Evolutionary conservation across 1,140 invertebrate genomes (phyloP).

Genomic region (Papilio polyxenes): DNA sequence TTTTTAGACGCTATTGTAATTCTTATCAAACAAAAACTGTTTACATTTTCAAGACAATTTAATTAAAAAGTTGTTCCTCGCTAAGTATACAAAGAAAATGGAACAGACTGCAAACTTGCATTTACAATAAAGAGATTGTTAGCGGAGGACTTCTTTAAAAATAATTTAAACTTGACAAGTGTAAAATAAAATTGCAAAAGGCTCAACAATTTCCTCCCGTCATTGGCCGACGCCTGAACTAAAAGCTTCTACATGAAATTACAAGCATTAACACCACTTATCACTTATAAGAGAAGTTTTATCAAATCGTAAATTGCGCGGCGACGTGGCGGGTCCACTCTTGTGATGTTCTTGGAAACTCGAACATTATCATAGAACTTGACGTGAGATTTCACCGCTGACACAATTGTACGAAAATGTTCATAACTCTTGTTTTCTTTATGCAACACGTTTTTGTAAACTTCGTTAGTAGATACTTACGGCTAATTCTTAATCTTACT

Average conservation of each 20-base stretch:
- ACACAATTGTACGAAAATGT: no score
- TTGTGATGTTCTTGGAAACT: neutral
- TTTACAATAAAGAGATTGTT: conserved; percentile 4
- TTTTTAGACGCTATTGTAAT: neutral
- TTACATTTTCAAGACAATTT: neutral
- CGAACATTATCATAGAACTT: neutral
- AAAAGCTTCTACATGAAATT: conserved; percentile 52
- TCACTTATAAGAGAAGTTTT: conserved; percentile 55
- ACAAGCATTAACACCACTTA: conserved; percentile 49
- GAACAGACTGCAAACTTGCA: neutral
- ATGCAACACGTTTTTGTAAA: no score
- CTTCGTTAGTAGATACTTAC: no score
- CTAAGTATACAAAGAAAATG: conserved; percentile 2
- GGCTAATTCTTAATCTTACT: no score
- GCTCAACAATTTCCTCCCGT: conserved; percentile 20
- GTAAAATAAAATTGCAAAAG: conserved; percentile 19
- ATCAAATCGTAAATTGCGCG: conserved; percentile 55
- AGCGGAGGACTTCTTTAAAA: conserved; percentile 7
- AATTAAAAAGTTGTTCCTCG: neutral
- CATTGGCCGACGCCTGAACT: conserved; percentile 41
- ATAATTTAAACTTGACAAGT: conserved; percentile 6
- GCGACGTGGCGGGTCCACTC: conserved; percentile 42
- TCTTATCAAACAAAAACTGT: neutral
- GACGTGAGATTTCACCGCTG: neutral
- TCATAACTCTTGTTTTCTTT: no score